Base-by-base conservation (phyloP, 2,797 vertebrate genomes). In the Anguilla pacifica region DNA sequence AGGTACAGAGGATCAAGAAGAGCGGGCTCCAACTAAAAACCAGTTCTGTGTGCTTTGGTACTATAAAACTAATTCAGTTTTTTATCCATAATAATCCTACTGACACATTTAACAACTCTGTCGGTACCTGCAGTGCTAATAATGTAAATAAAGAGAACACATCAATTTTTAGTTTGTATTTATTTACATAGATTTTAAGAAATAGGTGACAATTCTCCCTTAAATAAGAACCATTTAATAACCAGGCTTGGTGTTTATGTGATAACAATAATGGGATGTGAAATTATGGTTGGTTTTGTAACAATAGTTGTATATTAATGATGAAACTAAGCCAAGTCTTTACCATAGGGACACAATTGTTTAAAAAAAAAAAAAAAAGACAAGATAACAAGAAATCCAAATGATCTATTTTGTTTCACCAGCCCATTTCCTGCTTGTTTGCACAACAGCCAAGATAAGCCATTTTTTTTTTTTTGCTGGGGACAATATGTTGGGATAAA, bases 131-230 rank as follows among this genome's bases (percentile, higher is more conserved):
- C 35, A 17, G 35, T 77, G 72, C 39, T 35, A 19, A 79, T 43
- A 39, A 43, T 43, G 13, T 25, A 51, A 1, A 51, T 5, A 9
- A 51, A 82, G 6, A n/a, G 25, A 82, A 25, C 46, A 43, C 13
- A 46, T 22, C 19, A 17, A 79, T 19, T 43, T 39, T 31, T 43
- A 25, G 46, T 49, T 82, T 82, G 17, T 82, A 49, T 82, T 82
- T 82, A 82, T 82, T 82, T 82, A 82, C 79, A 82, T 51, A 25
- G 22, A 82, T 82, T 4, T 82, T 51, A 9, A 82, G 22, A 25
- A 17, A 49, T n/a, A 82, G 22, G 13, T 10, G 22, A 6, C 46
- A 11, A 51, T 49, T 82, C 7, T 51, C 74, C 35, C 79, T 49
- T 49, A 82, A 82, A 82, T 82, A 51, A 51, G 46, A 82, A 17